Evolutionary conservation across 37 sponge, comb jelly and placozoan species (phyloP).

Genomic region (Tethya wilhelma): DNA sequence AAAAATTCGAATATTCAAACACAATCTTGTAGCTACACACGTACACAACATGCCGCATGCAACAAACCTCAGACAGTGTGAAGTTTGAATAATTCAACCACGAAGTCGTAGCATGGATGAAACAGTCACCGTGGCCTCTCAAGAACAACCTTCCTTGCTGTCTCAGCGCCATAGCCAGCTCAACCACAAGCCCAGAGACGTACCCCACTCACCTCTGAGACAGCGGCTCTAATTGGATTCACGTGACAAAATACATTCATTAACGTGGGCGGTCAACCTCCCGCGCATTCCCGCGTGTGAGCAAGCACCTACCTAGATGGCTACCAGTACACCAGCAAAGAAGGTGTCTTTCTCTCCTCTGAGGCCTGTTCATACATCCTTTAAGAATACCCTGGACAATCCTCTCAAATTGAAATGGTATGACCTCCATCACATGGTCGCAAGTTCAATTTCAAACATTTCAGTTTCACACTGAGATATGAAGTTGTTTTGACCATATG

Average conservation of each 20-base stretch:
- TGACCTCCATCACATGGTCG: neutral
- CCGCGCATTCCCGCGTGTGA: neutral
- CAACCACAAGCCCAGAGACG: too few relatives aligned
- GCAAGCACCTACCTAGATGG: neutral
- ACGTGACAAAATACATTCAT: too few relatives aligned
- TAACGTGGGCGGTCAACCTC: too few relatives aligned
- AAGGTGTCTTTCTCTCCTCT: conserved; percentile 45
- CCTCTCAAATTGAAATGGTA: conserved; percentile 60
- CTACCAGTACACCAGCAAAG: conserved; percentile 7
- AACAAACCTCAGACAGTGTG: conserved; percentile 15
- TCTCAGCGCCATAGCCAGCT: neutral
- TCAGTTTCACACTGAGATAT: too few relatives aligned
- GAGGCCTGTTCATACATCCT: neutral
- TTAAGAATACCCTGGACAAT: conserved; percentile 56
- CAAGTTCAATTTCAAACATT: neutral
- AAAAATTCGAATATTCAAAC: too few relatives aligned
- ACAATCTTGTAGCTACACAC: too few relatives aligned
- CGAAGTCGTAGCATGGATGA: conserved; percentile 37
- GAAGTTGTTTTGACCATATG: too few relatives aligned
- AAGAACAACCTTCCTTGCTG: conserved; percentile 39
- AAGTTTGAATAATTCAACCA: conserved; percentile 40
- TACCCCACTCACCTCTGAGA: too few relatives aligned
- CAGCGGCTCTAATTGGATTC: too few relatives aligned
- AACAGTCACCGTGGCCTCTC: conserved; percentile 54
- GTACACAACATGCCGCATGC: too few relatives aligned